Conservation (phyloP, 2,888 invertebrate genomes). For the Drosophila birchii region DNA sequence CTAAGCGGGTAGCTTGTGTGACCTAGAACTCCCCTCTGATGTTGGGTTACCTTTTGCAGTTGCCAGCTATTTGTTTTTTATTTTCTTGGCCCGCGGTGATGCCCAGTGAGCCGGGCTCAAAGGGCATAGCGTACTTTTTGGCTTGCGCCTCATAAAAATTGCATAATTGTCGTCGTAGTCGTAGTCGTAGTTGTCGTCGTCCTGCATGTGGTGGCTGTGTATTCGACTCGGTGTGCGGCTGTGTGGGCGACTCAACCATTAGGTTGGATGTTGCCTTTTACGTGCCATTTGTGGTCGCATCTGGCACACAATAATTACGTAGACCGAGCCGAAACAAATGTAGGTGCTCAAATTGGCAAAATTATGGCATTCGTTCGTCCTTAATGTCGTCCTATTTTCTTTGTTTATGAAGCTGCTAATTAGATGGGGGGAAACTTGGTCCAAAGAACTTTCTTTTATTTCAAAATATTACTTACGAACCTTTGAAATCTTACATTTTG, state of each 20-base stretch:
- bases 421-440: constrained; percentile 2
- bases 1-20: constrained; percentile 15
- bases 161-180: constrained; percentile 62
- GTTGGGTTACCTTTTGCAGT: constrained; percentile 18
- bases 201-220: constrained; percentile 41
- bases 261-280: constrained; percentile 57
- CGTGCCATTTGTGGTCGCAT: constrained; percentile 66
- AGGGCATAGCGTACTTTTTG: constrained; percentile 62
- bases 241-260: constrained; percentile 51
- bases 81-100: constrained; percentile 39
- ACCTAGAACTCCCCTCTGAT: constrained; percentile 44
- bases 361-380: constrained; percentile 28
- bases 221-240: constrained; percentile 17
- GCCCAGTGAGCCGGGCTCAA: constrained; percentile 48
- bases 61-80: constrained; percentile 28
- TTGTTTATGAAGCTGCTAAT: constrained; percentile 57
- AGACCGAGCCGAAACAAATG: constrained; percentile 49
- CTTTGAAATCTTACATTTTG: background rate
- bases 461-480: background rate
- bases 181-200: constrained; percentile 4
- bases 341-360: constrained; percentile 53
- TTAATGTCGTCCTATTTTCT: constrained; percentile 19
- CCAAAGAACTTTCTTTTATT: background rate
- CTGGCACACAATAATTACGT: constrained; percentile 58
- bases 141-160: constrained; percentile 68